Conservation (phyloP, 1,140 invertebrate species). For the Drosophila seguyi region DNA sequence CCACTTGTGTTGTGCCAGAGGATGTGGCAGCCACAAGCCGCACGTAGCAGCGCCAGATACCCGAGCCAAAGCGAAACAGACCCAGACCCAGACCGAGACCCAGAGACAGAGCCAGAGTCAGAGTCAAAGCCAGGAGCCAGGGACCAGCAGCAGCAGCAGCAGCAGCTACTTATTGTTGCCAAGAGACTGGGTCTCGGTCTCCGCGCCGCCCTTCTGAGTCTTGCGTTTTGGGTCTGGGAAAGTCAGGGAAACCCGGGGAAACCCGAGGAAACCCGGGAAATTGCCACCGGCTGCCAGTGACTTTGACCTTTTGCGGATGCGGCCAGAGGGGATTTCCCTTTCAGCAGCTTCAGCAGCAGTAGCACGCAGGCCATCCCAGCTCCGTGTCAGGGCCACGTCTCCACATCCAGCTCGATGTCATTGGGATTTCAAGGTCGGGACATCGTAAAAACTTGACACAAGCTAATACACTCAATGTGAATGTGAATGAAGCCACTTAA, state of each 20-base stretch:
- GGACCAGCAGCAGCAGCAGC: conserved; percentile 13
- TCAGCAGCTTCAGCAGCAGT: conserved; percentile 28
- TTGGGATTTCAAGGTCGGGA: conserved; percentile 63
- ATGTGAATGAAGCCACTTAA: conserved; percentile 19
- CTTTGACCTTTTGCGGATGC: conserved; percentile 57
- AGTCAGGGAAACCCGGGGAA: neutral
- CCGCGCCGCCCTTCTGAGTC: conserved; percentile 19
- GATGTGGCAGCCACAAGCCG: conserved; percentile 51
- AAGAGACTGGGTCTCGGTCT: conserved; percentile 27
- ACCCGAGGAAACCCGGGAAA: conserved; percentile 35
- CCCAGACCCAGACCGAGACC: conserved; percentile 4
- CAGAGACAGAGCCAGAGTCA: conserved; percentile 2
- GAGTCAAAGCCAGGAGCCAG: conserved; percentile 27
- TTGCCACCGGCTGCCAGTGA: conserved; percentile 48
- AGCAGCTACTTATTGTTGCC: conserved; percentile 72
- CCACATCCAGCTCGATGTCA: conserved; percentile 20
- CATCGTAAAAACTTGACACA: conserved; percentile 57
- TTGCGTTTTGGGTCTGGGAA: conserved; percentile 10
- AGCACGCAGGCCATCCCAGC: conserved; percentile 48
- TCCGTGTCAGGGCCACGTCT: conserved; percentile 21
- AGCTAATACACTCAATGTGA: conserved; percentile 33
- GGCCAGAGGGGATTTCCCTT: conserved; percentile 38
- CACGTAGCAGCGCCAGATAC: conserved; percentile 42
- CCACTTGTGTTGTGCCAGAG: conserved; percentile 43
- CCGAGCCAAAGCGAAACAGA: conserved; percentile 8